Evolutionary conservation across 2,113 vertebrate species (phyloP).

Genomic region (Sapayoa aenigma): DNA sequence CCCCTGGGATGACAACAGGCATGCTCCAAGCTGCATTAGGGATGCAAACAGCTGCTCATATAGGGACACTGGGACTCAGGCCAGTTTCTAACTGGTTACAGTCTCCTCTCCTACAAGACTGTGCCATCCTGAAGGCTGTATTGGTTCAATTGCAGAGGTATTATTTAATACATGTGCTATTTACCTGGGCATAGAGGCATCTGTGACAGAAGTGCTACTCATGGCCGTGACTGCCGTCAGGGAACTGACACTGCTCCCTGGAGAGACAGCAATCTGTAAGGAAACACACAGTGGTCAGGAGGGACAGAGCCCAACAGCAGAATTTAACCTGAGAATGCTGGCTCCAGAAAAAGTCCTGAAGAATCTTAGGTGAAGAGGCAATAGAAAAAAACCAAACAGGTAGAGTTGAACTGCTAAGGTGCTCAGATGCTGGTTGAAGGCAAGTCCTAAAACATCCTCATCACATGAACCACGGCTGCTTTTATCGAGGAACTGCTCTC

Average conservation of each 20-base stretch:
- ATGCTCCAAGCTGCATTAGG: not conserved
- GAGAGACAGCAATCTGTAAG: constrained; percentile 83
- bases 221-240: constrained; percentile 89
- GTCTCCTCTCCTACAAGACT: not conserved
- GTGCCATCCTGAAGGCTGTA: not conserved
- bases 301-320: not conserved
- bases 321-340: not conserved
- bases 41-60: not conserved
- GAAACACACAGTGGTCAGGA: not conserved
- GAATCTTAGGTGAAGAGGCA: not conserved
- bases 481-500: not conserved
- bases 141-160: not conserved
- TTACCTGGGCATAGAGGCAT: constrained; percentile 81
- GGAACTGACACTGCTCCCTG: constrained; percentile 87
- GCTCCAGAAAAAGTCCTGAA: not conserved
- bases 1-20: not conserved
- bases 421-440: not conserved
- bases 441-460: not conserved
- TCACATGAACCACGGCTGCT: not conserved
- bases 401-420: not conserved
- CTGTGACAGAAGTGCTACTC: constrained; percentile 83
- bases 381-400: not conserved
- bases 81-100: not conserved
- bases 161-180: not conserved
- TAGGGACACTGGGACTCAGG: not conserved